phyloP scores from a whole-genome alignment of 1,140 invertebrate species.

The Saccostrea echinata region DNA sequence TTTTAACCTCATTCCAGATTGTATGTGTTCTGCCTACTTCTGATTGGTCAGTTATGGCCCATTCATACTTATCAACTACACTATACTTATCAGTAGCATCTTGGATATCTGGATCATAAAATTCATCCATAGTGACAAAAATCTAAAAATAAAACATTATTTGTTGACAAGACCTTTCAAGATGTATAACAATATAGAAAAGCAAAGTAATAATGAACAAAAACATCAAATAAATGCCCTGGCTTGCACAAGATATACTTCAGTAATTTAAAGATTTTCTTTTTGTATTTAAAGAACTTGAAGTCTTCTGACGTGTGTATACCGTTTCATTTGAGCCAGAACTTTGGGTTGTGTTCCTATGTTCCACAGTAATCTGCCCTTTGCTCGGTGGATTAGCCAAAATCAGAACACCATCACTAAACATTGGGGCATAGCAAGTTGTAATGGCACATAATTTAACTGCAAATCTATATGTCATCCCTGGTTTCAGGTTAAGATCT shows the following conservation, averaged over 20 bases:
- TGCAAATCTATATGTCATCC: slow-evolving; percentile 53
- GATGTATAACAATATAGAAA: no score
- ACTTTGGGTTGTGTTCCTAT: slow-evolving; percentile 36
- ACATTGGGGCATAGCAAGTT: slow-evolving; percentile 55
- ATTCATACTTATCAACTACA: slow-evolving; percentile 56
- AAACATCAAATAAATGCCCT: no score
- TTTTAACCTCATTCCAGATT: slow-evolving; percentile 43
- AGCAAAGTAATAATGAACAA: no score
- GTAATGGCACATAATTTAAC: slow-evolving; percentile 59
- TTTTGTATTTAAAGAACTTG: no score
- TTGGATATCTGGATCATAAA: slow-evolving; percentile 56
- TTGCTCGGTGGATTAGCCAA: slow-evolving; percentile 51
- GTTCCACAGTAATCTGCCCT: slow-evolving; percentile 52
- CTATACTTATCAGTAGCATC: slow-evolving; percentile 42
- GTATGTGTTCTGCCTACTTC: slow-evolving; percentile 38
- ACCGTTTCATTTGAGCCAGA: slow-evolving; percentile 44
- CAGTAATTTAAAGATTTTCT: no score
- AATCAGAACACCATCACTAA: slow-evolving; percentile 62
- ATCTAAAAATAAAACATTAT: slow-evolving; percentile 41
- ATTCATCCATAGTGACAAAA: slow-evolving; percentile 38
- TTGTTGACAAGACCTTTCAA: not conserved
- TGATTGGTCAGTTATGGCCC: slow-evolving; percentile 57
- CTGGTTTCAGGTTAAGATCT: slow-evolving; percentile 50
- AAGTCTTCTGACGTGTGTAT: not conserved
- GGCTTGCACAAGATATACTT: no score